phyloP scores from a whole-genome alignment of 2,113 vertebrate species.

The Butorides virescens region DNA sequence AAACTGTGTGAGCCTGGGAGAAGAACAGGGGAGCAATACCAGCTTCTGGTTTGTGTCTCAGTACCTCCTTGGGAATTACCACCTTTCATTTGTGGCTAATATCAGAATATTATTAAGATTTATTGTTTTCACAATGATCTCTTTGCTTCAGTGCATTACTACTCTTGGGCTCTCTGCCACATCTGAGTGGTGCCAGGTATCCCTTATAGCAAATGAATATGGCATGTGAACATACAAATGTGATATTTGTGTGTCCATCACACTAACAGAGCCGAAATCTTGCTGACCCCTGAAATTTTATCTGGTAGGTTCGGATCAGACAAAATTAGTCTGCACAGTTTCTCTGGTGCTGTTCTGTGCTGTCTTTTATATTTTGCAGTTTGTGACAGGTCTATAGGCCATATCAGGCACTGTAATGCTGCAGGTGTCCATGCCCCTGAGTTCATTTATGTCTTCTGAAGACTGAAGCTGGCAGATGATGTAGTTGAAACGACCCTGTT shows the following conservation, averaged over 20 bases:
- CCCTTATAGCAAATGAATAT: not conserved
- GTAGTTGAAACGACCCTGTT: not conserved
- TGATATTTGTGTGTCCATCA: not conserved
- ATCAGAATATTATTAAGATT: not conserved
- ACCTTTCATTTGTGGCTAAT: not conserved
- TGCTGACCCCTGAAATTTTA: not conserved
- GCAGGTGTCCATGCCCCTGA: not conserved
- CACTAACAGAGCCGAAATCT: not conserved
- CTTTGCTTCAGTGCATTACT: not conserved
- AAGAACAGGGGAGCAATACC: not conserved
- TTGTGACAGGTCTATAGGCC: not conserved
- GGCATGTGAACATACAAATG: not conserved
- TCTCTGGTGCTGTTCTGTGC: not conserved
- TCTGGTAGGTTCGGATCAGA: not conserved
- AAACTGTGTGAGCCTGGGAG: not conserved
- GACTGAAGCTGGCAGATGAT: not conserved
- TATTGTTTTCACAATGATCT: not conserved
- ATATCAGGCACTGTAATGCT: fast-evolving
- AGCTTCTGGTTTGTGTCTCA: not conserved
- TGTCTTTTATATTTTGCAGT: not conserved
- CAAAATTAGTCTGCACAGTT: not conserved
- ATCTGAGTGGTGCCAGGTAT: not conserved
- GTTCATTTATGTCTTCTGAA: not conserved
- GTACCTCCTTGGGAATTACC: not conserved
- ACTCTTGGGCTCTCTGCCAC: not conserved